Conservation (phyloP, 2,888 invertebrate species). For the Lithosia quadra region DNA sequence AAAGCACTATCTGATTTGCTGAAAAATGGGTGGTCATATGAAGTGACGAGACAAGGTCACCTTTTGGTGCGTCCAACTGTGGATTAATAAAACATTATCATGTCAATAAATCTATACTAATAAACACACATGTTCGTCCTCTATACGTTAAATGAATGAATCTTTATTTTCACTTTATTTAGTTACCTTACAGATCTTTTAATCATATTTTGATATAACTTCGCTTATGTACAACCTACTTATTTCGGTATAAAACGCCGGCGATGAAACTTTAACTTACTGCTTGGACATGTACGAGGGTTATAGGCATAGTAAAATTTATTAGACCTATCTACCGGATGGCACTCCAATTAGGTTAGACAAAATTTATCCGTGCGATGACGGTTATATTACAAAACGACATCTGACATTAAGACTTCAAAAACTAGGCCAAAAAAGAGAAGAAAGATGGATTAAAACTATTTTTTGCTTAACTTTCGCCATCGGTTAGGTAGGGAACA, state of each 20-base stretch:
- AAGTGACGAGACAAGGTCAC: background rate
- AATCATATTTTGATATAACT: background rate
- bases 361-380: background rate
- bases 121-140: background rate
- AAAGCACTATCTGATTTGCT: slow-evolving; percentile 12
- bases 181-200: background rate
- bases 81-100: background rate
- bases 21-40: background rate
- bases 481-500: background rate
- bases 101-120: background rate
- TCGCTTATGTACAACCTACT: too few relatives aligned
- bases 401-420: background rate
- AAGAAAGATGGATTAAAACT: too few relatives aligned
- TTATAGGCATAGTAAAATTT: too few relatives aligned
- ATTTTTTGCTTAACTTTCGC: too few relatives aligned
- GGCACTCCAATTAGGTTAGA: background rate
- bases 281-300: too few relatives aligned
- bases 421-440: too few relatives aligned
- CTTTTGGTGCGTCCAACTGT: background rate
- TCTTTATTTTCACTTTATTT: background rate
- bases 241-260: too few relatives aligned
- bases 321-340: too few relatives aligned
- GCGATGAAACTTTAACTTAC: too few relatives aligned
- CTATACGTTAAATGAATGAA: background rate
- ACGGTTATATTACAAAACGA: background rate